Evolutionary conservation across 2,888 invertebrate species (phyloP).

Genomic region (Drosophila affinis): DNA sequence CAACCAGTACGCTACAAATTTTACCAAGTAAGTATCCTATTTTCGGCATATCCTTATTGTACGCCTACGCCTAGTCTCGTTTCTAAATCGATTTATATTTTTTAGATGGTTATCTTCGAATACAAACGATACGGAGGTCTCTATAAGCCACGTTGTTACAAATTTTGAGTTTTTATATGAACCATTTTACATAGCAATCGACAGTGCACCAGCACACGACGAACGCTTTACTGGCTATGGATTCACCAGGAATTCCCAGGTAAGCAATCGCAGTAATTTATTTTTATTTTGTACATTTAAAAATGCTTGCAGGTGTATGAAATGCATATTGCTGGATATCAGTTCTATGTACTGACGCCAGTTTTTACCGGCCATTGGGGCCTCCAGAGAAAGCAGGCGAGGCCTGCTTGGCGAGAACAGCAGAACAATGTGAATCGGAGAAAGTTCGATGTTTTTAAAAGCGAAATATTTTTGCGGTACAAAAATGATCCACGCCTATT

Average conservation of each 20-base stretch:
- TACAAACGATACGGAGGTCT: slow-evolving; percentile 85
- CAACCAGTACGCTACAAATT: slow-evolving; percentile 96
- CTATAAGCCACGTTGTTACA: slow-evolving; percentile 93
- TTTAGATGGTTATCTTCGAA: slow-evolving; percentile 70
- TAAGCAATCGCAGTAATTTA: slow-evolving; percentile 80
- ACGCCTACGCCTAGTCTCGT: no score
- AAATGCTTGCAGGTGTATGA: slow-evolving; percentile 90
- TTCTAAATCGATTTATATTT: not conserved
- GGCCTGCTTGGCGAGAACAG: slow-evolving; percentile 93
- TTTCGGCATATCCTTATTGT: not conserved
- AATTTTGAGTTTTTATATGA: slow-evolving; percentile 94
- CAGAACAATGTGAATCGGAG: slow-evolving; percentile 93
- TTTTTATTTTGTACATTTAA: not conserved
- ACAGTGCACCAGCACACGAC: slow-evolving; percentile 92
- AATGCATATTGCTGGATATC: slow-evolving; percentile 94
- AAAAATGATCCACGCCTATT: slow-evolving; percentile 65
- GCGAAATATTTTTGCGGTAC: slow-evolving; percentile 91
- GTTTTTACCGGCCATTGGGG: slow-evolving; percentile 96
- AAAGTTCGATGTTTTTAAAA: slow-evolving; percentile 92
- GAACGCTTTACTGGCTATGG: slow-evolving; percentile 96
- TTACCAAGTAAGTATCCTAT: slow-evolving; percentile 87
- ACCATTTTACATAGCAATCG: slow-evolving; percentile 94
- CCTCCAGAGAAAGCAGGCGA: slow-evolving; percentile 89
- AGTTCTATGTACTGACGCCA: slow-evolving; percentile 93
- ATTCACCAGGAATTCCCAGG: slow-evolving; percentile 96